Percentiles rank a stretch among this genome's conserved stretches.
phyloP scores from a whole-genome alignment of 2,797 vertebrate species.

The Aphelocoma californica region DNA sequence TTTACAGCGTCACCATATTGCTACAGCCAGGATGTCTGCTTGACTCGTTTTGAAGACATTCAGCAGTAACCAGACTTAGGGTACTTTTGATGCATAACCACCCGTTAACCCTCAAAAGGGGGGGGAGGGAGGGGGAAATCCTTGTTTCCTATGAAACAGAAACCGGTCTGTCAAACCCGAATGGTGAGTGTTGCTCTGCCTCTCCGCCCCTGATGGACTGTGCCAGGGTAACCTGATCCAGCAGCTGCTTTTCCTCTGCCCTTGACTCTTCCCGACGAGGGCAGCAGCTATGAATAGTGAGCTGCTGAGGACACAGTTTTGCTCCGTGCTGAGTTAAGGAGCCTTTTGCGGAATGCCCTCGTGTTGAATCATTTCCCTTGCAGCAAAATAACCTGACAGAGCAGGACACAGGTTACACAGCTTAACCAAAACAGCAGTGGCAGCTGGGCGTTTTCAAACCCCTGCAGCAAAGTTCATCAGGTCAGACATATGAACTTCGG shows the following conservation, averaged over 20 bases:
- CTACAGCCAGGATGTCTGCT: neutral
- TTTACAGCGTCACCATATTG: neutral
- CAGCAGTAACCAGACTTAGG: neutral
- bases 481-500: rapidly evolving
- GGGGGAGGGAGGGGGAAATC: too few species aligned
- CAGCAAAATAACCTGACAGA: neutral
- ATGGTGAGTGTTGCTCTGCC: neutral
- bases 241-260: neutral
- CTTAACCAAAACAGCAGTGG: neutral
- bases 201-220: neutral
- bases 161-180: rapidly evolving
- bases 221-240: neutral
- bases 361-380: neutral
- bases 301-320: neutral
- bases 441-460: neutral
- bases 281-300: neutral
- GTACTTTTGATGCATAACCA: neutral
- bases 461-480: neutral
- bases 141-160: neutral
- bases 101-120: neutral
- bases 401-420: neutral
- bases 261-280: neutral
- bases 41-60: neutral
- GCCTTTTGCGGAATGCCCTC: neutral
- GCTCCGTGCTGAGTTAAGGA: neutral